A percentile compares a stretch with the other conserved stretches of the same genome.
These are phyloP conservation scores for Onychostruthus taczanowskii DNA, from an alignment of 2,113 vertebrate species.

Conservation along the genomic window DNA sequence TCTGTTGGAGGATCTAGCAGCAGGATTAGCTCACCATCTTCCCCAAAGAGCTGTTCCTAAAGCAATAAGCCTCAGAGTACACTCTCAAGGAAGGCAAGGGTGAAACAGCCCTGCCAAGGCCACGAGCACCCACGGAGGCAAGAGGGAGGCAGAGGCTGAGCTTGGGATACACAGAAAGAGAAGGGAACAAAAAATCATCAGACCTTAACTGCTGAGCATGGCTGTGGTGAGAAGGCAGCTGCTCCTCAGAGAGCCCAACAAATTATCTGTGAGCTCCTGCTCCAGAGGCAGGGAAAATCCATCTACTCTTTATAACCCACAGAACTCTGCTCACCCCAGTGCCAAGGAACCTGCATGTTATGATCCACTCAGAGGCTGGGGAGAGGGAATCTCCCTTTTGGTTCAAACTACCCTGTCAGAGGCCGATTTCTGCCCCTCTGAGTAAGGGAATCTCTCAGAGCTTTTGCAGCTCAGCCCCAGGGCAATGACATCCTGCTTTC, in stretches of 20 bases:
- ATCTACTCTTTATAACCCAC: fast-evolving
- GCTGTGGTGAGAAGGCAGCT: neutral
- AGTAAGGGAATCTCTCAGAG: neutral
- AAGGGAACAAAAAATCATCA: neutral
- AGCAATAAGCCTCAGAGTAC: neutral
- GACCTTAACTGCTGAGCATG: neutral
- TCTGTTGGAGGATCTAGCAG: neutral
- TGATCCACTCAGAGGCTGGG: fast-evolving
- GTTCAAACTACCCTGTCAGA: neutral
- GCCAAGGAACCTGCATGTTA: fast-evolving
- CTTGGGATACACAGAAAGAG: neutral
- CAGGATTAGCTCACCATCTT: neutral
- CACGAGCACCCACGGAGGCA: neutral
- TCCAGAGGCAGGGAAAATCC: neutral
- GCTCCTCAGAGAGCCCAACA: neutral
- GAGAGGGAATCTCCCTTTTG: neutral
- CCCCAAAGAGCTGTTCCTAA: neutral
- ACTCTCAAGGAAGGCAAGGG: neutral
- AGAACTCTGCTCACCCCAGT: fast-evolving
- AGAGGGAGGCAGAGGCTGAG: neutral
- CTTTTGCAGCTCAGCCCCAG: neutral
- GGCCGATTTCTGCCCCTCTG: neutral
- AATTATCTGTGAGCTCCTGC: neutral
- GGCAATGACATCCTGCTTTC: neutral
- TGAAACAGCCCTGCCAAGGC: neutral